Evolutionary conservation across 1,140 invertebrate species (phyloP).

Genomic region (Sycophaga agraensis): DNA sequence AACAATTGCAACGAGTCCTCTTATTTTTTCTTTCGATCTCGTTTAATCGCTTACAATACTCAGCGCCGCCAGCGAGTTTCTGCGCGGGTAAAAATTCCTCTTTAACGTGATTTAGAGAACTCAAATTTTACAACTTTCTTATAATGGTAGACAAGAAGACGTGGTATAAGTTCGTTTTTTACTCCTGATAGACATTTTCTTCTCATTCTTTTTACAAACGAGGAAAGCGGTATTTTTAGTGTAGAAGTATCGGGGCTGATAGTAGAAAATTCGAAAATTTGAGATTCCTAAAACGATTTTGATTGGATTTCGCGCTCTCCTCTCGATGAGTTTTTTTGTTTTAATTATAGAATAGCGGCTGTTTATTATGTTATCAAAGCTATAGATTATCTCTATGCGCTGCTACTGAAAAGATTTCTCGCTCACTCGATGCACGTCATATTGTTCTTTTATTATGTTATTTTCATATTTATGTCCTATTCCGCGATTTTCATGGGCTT

Average conservation of each 20-base stretch:
- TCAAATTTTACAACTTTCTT: slow-evolving; percentile 17
- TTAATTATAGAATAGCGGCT: slow-evolving; percentile 42
- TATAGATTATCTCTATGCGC: slow-evolving; percentile 49
- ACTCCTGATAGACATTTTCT: too few relatives aligned
- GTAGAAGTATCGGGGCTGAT: not conserved
- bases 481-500: slow-evolving; percentile 20
- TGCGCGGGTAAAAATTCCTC: slow-evolving; percentile 2
- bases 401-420: slow-evolving; percentile 42
- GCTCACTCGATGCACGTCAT: slow-evolving; percentile 27
- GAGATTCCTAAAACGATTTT: slow-evolving; percentile 20
- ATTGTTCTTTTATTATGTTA: slow-evolving; percentile 22
- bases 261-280: slow-evolving; percentile 25
- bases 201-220: slow-evolving; percentile 14
- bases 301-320: slow-evolving; percentile 22
- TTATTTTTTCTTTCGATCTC: not conserved
- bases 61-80: not conserved
- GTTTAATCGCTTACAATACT: too few relatives aligned
- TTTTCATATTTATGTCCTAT: too few relatives aligned
- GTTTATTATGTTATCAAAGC: slow-evolving; percentile 51
- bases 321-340: slow-evolving; percentile 25
- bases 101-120: slow-evolving; percentile 4
- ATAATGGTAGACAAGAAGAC: not conserved
- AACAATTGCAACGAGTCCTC: not conserved
- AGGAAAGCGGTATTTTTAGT: not conserved
- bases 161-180: not conserved